Conservation (phyloP, 2,113 vertebrate species). For the Phoenicopterus ruber region DNA sequence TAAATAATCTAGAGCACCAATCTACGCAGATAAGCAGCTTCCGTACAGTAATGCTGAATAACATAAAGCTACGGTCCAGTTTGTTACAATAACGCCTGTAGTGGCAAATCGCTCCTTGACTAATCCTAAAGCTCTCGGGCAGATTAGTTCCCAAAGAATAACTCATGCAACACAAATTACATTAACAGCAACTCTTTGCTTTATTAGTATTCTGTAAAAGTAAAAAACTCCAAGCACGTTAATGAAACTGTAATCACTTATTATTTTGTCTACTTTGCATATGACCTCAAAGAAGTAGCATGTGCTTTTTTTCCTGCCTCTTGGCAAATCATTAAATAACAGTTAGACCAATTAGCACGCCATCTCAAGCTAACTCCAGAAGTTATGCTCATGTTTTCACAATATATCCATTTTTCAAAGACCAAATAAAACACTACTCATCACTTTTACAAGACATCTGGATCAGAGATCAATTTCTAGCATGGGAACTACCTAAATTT, state of each 20-base stretch:
- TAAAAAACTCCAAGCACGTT: neutral
- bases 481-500: neutral
- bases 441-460: neutral
- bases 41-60: neutral
- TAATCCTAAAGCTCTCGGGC: neutral
- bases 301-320: neutral
- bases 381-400: neutral
- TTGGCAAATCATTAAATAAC: neutral
- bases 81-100: neutral
- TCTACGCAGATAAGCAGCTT: neutral
- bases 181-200: neutral
- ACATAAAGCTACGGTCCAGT: neutral
- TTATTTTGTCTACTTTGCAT: neutral
- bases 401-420: neutral
- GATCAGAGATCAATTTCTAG: neutral
- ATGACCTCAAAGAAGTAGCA: neutral
- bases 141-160: neutral
- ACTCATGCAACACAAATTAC: neutral
- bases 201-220: neutral
- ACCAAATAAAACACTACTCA: neutral
- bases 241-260: neutral
- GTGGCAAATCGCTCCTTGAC: neutral
- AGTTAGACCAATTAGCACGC: neutral
- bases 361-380: neutral
- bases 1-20: neutral